Conservation (phyloP, 2,797 vertebrate genomes). For the Aviceda leuphotes region DNA sequence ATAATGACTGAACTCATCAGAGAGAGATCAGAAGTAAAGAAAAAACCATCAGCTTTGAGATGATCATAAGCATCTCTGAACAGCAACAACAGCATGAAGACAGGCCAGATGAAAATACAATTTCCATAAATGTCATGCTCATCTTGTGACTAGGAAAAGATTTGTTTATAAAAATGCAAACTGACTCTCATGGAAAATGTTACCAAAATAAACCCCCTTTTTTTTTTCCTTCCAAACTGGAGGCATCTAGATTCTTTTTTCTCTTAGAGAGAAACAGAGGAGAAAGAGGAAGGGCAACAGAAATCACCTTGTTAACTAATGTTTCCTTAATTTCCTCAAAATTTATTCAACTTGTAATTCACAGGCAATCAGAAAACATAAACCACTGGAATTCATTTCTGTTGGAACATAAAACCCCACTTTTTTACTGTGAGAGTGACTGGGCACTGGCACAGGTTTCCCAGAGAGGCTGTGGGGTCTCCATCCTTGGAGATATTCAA, state of each 20-base stretch:
- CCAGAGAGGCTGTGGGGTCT: background rate
- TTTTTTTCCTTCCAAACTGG: background rate
- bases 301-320: background rate
- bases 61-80: background rate
- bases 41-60: background rate
- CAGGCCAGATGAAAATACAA: background rate
- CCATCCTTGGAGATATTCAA: background rate
- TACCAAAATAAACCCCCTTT: background rate
- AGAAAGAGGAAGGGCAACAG: background rate
- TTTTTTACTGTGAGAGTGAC: background rate
- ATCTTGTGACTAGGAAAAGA: background rate
- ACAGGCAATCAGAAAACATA: background rate
- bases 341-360: background rate
- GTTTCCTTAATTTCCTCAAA: background rate
- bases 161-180: background rate
- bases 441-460: background rate
- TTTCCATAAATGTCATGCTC: background rate
- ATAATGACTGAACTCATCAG: background rate
- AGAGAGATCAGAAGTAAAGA: background rate
- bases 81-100: background rate
- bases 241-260: background rate
- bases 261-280: background rate
- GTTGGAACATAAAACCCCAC: accelerated
- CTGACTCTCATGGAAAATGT: background rate
- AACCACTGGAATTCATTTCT: background rate